A percentile compares a stretch with the other conserved stretches of the same genome.
Evolutionary conservation across 1,140 invertebrate species (phyloP).

Genomic region (Macrobrachium rosenbergii): DNA sequence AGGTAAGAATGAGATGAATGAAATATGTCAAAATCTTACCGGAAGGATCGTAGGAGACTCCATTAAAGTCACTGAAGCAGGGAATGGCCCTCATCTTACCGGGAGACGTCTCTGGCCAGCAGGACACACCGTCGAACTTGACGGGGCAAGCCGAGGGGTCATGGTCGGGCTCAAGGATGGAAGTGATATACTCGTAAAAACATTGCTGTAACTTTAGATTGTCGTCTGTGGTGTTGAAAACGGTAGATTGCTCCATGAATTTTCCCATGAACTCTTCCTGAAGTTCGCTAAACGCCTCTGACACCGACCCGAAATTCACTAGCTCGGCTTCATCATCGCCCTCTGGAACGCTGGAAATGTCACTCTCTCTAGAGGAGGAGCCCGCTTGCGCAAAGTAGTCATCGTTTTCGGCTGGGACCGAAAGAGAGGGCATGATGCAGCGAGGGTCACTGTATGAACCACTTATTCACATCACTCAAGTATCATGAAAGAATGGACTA

Average conservation of each 20-base stretch:
- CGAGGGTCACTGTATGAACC: too few relatives aligned
- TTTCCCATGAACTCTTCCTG: not conserved
- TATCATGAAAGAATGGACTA: too few relatives aligned
- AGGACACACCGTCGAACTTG: conserved; percentile 81
- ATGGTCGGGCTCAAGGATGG: not conserved
- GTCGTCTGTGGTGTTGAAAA: conserved; percentile 52
- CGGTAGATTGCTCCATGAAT: conserved; percentile 37
- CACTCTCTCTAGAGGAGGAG: too few relatives aligned
- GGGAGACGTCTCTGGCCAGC: conserved; percentile 82
- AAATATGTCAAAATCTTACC: conserved; percentile 3
- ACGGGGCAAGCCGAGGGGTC: conserved; percentile 66
- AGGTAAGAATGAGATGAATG: too few relatives aligned
- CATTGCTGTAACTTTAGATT: conserved; percentile 42
- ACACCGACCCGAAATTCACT: not conserved
- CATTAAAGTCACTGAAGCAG: conserved; percentile 83
- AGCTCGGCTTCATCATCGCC: not conserved
- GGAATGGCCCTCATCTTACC: conserved; percentile 76
- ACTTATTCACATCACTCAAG: too few relatives aligned
- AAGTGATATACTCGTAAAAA: conserved; percentile 41
- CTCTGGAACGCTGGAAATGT: too few relatives aligned
- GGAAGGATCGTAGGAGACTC: conserved; percentile 77
- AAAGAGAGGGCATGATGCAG: too few relatives aligned
- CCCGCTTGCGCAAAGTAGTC: too few relatives aligned
- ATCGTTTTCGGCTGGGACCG: too few relatives aligned
- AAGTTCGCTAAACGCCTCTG: conserved; percentile 8